Evolutionary conservation across 92 coral and sea anemone genomes (phyloP).

Genomic region (Bergia puertoricense): DNA sequence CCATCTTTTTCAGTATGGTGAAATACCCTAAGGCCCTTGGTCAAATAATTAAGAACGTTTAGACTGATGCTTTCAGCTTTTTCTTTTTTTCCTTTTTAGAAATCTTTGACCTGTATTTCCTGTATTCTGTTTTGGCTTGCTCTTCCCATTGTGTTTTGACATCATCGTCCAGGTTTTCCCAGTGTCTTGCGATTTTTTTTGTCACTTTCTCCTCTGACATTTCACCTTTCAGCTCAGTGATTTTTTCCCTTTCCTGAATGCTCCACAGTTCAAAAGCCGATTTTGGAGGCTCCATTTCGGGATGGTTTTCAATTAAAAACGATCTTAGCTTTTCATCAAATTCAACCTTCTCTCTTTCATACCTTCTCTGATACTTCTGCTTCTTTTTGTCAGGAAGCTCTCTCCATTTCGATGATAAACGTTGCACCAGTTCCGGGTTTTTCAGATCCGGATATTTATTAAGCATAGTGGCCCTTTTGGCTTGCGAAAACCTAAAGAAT

Average conservation of each 20-base stretch:
- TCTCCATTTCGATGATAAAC: slow-evolving; percentile 59
- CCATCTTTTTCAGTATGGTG: too few species aligned
- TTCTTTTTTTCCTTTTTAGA: background rate
- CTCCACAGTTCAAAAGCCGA: slow-evolving; percentile 70
- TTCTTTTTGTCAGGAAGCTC: slow-evolving; percentile 64
- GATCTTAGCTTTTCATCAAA: slow-evolving; percentile 51
- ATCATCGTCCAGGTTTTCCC: slow-evolving; percentile 62
- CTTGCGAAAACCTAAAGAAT: slow-evolving; percentile 42
- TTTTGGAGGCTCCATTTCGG: slow-evolving; percentile 57
- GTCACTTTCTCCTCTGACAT: slow-evolving; percentile 63
- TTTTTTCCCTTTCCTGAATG: slow-evolving; percentile 18
- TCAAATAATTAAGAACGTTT: too few species aligned
- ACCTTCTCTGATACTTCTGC: slow-evolving; percentile 51
- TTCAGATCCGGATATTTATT: slow-evolving; percentile 53
- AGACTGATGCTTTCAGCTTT: background rate
- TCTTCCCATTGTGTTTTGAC: slow-evolving; percentile 57
- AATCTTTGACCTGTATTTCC: slow-evolving; percentile 28
- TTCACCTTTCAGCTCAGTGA: slow-evolving; percentile 50
- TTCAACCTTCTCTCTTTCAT: slow-evolving; percentile 42
- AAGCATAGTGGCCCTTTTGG: slow-evolving; percentile 33
- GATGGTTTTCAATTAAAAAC: slow-evolving; percentile 44
- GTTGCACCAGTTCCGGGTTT: slow-evolving; percentile 27
- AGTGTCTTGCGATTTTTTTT: slow-evolving; percentile 57
- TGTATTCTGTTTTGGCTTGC: slow-evolving; percentile 38
- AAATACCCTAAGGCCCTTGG: too few species aligned